Percentiles rank a stretch among this genome's conserved stretches.
Conservation (phyloP, 2,113 vertebrate genomes). For the Crotalus helleri region DNA sequence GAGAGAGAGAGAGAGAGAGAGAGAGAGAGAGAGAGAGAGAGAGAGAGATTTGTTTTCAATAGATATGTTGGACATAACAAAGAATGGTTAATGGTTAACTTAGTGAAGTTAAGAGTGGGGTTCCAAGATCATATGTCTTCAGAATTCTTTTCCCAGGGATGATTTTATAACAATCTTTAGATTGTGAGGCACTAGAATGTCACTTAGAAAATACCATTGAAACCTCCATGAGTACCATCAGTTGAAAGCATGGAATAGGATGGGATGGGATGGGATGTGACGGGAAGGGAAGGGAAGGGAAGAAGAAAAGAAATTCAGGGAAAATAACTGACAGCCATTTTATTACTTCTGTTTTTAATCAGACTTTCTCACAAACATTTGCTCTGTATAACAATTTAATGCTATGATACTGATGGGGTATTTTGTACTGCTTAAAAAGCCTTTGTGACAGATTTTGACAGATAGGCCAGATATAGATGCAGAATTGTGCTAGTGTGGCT, state of each 20-base stretch:
- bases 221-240: background rate
- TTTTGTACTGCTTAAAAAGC: background rate
- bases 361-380: conserved; percentile 1
- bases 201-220: background rate
- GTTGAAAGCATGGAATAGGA: background rate
- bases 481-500: background rate
- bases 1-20: no score
- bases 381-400: conserved; percentile 5
- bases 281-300: background rate
- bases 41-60: no score
- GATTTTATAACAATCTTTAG: background rate
- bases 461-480: conserved; percentile 3
- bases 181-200: background rate
- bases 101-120: no score
- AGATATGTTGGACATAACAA: no score
- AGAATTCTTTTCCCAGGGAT: no score
- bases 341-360: conserved; percentile 30
- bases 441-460: conserved; percentile 19
- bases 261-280: no score
- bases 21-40: no score
- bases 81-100: no score
- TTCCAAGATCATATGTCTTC: no score
- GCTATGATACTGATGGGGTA: background rate
- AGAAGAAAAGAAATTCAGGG: background rate
- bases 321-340: background rate